A percentile compares a stretch with the other conserved stretches of the same genome.
Evolutionary conservation across 37 sponge, comb jelly and placozoan genomes (phyloP).

Genomic region (Aphrocallistes beatrix): DNA sequence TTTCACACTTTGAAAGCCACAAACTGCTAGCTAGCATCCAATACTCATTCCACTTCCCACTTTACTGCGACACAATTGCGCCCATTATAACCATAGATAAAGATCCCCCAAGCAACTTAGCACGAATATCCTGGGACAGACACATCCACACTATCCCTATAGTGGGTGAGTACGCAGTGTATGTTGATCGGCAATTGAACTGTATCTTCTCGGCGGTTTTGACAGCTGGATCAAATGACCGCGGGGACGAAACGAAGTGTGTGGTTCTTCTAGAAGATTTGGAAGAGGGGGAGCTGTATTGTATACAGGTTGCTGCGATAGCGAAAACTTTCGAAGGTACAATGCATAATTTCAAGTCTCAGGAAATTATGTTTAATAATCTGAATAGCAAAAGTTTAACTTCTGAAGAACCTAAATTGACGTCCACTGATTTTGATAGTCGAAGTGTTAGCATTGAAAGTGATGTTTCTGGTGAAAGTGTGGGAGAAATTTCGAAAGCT

Average conservation of each 20-base stretch:
- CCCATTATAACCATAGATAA: background rate
- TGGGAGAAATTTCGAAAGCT: too few relatives aligned
- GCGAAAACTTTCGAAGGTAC: background rate
- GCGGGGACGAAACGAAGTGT: background rate
- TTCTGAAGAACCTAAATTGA: background rate
- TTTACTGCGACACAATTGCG: background rate
- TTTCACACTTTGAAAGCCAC: background rate
- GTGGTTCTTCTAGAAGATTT: background rate
- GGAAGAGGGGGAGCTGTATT: background rate
- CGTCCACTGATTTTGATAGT: background rate
- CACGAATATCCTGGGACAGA: background rate
- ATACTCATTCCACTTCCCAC: background rate
- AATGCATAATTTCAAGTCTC: background rate
- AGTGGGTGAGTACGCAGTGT: background rate
- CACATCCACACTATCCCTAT: background rate
- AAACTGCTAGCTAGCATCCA: background rate
- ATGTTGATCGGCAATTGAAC: background rate
- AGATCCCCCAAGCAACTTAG: background rate
- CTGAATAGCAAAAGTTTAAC: background rate
- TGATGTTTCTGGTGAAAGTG: background rate
- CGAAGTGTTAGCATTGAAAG: background rate
- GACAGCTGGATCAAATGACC: background rate
- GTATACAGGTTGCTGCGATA: background rate
- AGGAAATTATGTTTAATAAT: background rate
- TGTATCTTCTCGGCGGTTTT: background rate